Conservation (phyloP, 2,888 invertebrate genomes). For the Tenthredo livida region DNA sequence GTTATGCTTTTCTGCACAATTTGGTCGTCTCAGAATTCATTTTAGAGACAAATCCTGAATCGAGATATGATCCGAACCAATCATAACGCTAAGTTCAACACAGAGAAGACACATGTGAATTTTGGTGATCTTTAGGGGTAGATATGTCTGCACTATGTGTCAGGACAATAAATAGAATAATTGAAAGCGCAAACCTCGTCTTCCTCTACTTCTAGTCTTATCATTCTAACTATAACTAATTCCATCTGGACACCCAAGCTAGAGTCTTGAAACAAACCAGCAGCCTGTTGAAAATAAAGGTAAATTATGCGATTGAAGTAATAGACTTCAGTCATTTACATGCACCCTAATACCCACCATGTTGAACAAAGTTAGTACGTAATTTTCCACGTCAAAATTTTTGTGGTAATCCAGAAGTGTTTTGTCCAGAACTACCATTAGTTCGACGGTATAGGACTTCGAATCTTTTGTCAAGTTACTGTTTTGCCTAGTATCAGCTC, state of each 20-base stretch:
- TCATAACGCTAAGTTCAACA: background rate
- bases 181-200: slow-evolving; percentile 71
- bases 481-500: slow-evolving; percentile 59
- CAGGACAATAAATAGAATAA: background rate
- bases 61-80: background rate
- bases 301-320: background rate
- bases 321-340: background rate
- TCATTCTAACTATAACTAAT: slow-evolving; percentile 80
- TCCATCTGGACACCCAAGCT: slow-evolving; percentile 80
- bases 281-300: slow-evolving; percentile 65
- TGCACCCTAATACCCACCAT: slow-evolving; percentile 77
- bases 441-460: slow-evolving; percentile 75
- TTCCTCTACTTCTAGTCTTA: slow-evolving; percentile 79
- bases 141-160: background rate
- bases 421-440: slow-evolving; percentile 80
- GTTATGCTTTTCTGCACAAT: background rate
- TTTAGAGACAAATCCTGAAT: background rate
- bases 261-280: slow-evolving; percentile 71
- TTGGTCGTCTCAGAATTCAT: background rate
- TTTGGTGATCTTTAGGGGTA: background rate
- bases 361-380: slow-evolving; percentile 81
- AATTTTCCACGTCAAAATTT: slow-evolving; percentile 80
- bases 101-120: background rate
- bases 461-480: slow-evolving; percentile 58
- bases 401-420: slow-evolving; percentile 79